Evolutionary conservation across 2,888 invertebrate genomes (phyloP), one percentile per base, ranked within the genome.

Genomic region (Conistra vaccinii): DNA sequence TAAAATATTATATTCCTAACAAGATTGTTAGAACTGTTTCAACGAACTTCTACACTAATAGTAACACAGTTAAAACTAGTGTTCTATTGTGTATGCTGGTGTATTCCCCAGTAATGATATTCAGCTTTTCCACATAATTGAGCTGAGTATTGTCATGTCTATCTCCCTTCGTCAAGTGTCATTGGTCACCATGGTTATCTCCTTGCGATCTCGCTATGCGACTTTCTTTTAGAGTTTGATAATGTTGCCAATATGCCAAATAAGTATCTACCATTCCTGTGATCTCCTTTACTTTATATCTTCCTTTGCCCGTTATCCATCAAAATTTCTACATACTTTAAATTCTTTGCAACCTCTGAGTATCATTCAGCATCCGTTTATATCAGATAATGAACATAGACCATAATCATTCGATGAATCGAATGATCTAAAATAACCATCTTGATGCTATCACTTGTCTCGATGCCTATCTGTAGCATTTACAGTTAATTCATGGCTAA

Each of bases 401-500:
- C 42, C 3, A 55, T 32, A 32, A 62, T 76, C 26, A 35, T 35
- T 35, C 35, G 5, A n/a, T n/a, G n/a, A 10, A 48, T 78, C 32
- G 1, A 66, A 57, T 81, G 57, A 63, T 75, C 81, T 66, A 2
- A 45, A 83, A 66, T 79, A 81, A 73, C 66, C 39, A 74, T 74
- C 32, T 53, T 57, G 35, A 85, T 85, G 23, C 20, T 70, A 84
- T 80, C 69, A 7, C n/a, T 29, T 14, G 35, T 51, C 60, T 14
- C 4, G 67, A 81, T 68, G 29, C n/a, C 26, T 69, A 85, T 70
- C 81, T 58, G 35, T 39, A 80, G n/a, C 20, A 80, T 72, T 67
- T 72, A 65, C 84, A 80, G 65, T 80, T 80, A 67, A 61, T 60
- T n/a, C 53, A 42, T 68, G 65, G 74, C 12, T 45, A 39, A 65